Conservation (phyloP, 2,888 invertebrate genomes). For the Julus scanicus region DNA sequence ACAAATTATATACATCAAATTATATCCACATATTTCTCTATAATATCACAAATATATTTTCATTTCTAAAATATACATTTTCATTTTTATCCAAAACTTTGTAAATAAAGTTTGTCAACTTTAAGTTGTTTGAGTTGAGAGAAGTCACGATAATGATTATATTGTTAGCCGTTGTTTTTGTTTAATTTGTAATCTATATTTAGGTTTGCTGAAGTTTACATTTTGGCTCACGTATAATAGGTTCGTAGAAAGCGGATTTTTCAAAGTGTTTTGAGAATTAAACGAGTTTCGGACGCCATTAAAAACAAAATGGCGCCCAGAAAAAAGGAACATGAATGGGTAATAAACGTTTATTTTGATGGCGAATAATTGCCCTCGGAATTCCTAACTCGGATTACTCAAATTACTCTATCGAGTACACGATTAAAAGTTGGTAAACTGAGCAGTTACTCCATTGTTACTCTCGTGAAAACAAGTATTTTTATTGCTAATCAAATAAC, state of each 20-base stretch:
- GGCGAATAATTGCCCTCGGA: not conserved
- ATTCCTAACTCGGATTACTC: not conserved
- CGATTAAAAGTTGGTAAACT: not conserved
- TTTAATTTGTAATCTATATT: not conserved
- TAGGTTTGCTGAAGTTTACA: not conserved
- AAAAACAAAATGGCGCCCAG: not conserved
- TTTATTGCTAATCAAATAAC: too few relatives aligned
- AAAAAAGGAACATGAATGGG: not conserved
- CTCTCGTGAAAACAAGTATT: too few relatives aligned
- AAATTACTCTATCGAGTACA: not conserved
- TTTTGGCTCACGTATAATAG: not conserved
- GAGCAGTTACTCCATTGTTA: not conserved
- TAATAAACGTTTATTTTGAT: not conserved
- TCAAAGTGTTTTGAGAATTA: not conserved
- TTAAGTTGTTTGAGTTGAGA: too few relatives aligned
- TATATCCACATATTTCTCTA: too few relatives aligned
- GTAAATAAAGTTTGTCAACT: too few relatives aligned
- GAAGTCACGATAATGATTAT: too few relatives aligned
- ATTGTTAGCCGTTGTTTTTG: too few relatives aligned
- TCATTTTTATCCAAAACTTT: too few relatives aligned
- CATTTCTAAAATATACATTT: too few relatives aligned
- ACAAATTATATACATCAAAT: too few relatives aligned
- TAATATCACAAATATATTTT: too few relatives aligned
- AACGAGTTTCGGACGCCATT: not conserved
- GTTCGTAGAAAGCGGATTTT: not conserved